Conservation (phyloP, 2,113 vertebrate species). For the Labeo rohita region DNA sequence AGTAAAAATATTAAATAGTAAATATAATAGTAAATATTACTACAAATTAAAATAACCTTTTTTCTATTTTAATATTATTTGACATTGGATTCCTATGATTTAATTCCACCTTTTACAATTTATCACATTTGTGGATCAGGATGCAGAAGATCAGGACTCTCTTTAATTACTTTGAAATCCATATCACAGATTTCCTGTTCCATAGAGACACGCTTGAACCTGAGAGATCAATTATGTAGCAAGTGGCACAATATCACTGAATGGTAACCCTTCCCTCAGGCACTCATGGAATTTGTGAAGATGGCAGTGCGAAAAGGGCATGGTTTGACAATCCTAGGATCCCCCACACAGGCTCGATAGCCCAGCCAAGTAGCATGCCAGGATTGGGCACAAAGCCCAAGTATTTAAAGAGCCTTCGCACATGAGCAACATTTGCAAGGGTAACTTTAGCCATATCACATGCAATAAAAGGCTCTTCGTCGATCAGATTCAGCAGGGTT, state of each 20-base stretch:
- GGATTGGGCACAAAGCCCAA: slow-evolving; percentile 6
- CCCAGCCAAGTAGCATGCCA: neutral
- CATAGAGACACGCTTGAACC: neutral
- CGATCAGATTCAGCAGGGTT: slow-evolving; percentile 14
- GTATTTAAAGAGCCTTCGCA: slow-evolving; percentile 31
- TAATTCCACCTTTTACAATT: neutral
- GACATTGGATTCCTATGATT: neutral
- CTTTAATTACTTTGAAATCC: neutral
- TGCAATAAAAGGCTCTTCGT: slow-evolving; percentile 26
- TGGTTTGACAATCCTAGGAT: slow-evolving; percentile 44
- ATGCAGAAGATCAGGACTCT: neutral
- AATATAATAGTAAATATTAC: neutral
- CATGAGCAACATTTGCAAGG: slow-evolving; percentile 33
- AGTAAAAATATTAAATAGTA: neutral
- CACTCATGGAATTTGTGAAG: slow-evolving; percentile 62
- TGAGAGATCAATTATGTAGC: slow-evolving; percentile 46
- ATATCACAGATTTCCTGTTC: neutral
- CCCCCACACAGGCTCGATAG: slow-evolving; percentile 12
- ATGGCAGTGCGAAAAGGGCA: slow-evolving; percentile 35
- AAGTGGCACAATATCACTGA: slow-evolving; percentile 37
- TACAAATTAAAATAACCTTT: too few species aligned
- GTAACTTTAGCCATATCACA: slow-evolving; percentile 26
- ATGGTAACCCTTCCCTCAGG: slow-evolving; percentile 57
- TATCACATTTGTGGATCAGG: neutral
- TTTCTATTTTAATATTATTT: too few species aligned